phyloP scores from a whole-genome alignment of 2,797 vertebrate genomes.

The Peromyscus melanophrys region DNA sequence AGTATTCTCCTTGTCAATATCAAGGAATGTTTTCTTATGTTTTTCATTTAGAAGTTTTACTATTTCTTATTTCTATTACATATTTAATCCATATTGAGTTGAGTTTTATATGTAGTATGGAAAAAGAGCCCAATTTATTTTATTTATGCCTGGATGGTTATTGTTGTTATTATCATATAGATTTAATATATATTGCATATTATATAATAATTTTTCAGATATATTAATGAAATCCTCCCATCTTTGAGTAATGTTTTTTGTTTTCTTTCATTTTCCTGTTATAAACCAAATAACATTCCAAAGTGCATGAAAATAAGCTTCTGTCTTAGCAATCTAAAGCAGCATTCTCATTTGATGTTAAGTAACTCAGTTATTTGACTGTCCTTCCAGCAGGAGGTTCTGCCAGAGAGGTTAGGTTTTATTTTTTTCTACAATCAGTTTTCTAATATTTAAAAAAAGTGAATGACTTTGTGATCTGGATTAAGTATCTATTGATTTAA shows the following conservation, averaged over 20 bases:
- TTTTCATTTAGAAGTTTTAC: too few relatives aligned
- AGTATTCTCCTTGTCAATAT: neutral
- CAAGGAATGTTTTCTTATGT: neutral
- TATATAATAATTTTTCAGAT: neutral
- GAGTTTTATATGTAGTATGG: neutral
- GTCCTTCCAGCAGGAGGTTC: slow-evolving; percentile 61
- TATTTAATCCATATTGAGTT: neutral
- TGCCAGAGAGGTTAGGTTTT: slow-evolving; percentile 57
- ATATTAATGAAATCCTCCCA: too few relatives aligned
- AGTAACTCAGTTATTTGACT: neutral
- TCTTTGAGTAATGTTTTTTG: too few relatives aligned
- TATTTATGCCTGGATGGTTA: too few relatives aligned
- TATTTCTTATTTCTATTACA: too few relatives aligned
- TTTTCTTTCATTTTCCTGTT: too few relatives aligned
- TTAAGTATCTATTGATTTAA: slow-evolving; percentile 57
- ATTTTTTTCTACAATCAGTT: neutral
- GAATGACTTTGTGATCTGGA: neutral
- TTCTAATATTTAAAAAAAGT: neutral
- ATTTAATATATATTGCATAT: neutral
- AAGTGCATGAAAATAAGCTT: slow-evolving; percentile 22
- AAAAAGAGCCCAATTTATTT: too few relatives aligned
- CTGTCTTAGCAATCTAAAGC: slow-evolving; percentile 56
- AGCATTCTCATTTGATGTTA: slow-evolving; percentile 48
- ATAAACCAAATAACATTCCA: too few relatives aligned
- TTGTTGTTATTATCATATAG: too few relatives aligned